Evolutionary conservation across 1,140 invertebrate genomes (phyloP), one percentile per base, ranked within the genome.

Genomic region (Planococcus citri): DNA sequence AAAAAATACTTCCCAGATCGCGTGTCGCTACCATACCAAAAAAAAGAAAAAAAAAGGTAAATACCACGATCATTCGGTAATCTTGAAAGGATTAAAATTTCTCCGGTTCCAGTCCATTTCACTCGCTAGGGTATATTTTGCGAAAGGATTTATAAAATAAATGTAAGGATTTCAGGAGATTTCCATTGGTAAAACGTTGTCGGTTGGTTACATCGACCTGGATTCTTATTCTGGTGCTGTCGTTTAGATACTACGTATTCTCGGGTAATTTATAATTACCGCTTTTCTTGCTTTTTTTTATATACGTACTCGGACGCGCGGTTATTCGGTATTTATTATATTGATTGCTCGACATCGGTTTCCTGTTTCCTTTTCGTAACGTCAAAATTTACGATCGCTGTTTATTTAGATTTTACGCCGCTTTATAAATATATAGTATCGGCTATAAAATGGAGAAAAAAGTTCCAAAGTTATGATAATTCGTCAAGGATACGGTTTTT

Each of bases 21-120:
- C 29, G 29, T 33, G 29, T 33, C 29, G 29, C 29, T n/a, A n/a
- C n/a, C n/a, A n/a, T n/a, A n/a, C n/a, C n/a, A n/a, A n/a, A n/a
- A n/a, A n/a, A n/a, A n/a, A n/a, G n/a, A n/a, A 33, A 33, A 6
- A 33, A 33, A 33, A 33, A 33, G 29, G 29, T 33, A 33, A 33
- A 33, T 33, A 33, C 29, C 4, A n/a, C 17, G 41, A 51, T 51
- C 41, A 51, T 51, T 20, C 41, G n/a, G 41, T 51, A 51, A 51
- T 51, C 41, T 51, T 51, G n/a, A 51, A 51, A 51, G n/a, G 41
- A 51, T 51, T 51, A 51, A 51, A 51, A 51, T 51, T 51, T 20
- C 41, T 20, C 41, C 17, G n/a, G 41, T 51, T 51, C 2, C 41
- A 20, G 41, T 51, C 41, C 41, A 51, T 51, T 51, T 51, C 41